These are phyloP conservation scores for Crossaster papposus DNA, from an alignment of 53 echinoderm and acorn worm species.

Conservation along the genomic window DNA sequence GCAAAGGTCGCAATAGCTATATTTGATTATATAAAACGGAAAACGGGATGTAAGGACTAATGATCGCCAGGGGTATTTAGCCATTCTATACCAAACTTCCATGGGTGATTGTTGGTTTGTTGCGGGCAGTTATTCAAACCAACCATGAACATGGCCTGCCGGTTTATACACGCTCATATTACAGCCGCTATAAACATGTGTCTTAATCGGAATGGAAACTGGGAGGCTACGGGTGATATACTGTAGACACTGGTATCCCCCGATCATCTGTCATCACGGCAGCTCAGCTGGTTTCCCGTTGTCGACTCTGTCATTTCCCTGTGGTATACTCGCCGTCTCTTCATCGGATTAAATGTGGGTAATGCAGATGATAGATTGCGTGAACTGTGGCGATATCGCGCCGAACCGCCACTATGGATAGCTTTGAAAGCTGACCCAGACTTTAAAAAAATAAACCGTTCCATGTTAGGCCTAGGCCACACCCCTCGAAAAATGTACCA, in stretches of 20 bases:
- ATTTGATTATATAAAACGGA: not conserved
- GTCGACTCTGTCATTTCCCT: slow-evolving; percentile 12
- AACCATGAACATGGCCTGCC: not conserved
- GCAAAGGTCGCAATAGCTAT: not conserved
- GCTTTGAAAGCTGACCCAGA: not conserved
- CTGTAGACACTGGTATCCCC: slow-evolving; percentile 29
- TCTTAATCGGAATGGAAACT: not conserved
- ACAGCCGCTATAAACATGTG: not conserved
- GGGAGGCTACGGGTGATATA: not conserved
- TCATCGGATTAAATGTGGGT: slow-evolving; percentile 5
- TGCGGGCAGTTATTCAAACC: not conserved
- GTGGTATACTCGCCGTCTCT: not conserved
- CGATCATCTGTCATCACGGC: slow-evolving; percentile 27
- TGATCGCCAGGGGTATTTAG: not conserved
- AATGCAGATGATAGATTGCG: not conserved
- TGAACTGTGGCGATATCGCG: not conserved
- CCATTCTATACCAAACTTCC: not conserved
- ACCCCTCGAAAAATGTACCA: too few species aligned
- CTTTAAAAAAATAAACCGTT: not conserved
- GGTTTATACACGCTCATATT: slow-evolving; percentile 5
- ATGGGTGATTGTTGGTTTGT: slow-evolving; percentile 16
- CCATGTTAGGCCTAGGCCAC: too few species aligned
- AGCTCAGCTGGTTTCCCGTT: slow-evolving; percentile 18
- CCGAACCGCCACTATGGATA: not conserved
- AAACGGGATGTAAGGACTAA: slow-evolving; percentile 18